Evolutionary conservation across 2,113 vertebrate genomes (phyloP).

Genomic region (Epinephelus lanceolatus): DNA sequence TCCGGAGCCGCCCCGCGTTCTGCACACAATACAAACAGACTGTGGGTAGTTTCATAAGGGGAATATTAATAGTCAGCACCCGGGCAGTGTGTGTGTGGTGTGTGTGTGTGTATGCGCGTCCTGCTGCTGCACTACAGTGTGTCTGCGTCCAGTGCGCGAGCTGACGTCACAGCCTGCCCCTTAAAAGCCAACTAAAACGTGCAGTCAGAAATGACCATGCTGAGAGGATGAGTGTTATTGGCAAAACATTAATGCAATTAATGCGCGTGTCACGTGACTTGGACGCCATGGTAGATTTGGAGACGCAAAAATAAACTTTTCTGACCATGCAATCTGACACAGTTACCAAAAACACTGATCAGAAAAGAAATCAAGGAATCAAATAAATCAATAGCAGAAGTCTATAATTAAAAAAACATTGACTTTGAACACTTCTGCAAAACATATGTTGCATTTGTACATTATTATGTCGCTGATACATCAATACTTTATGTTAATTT

Average conservation of each 20-base stretch:
- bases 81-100: slow-evolving; percentile 17
- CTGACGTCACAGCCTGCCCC: slow-evolving; percentile 76
- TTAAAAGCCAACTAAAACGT: slow-evolving; percentile 55
- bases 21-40: slow-evolving; percentile 12
- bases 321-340: not conserved
- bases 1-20: slow-evolving; percentile 23
- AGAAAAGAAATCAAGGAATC: too few species aligned
- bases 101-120: not conserved
- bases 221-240: not conserved
- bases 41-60: slow-evolving; percentile 37
- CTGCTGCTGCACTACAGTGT: slow-evolving; percentile 41
- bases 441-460: too few species aligned
- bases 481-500: too few species aligned
- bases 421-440: too few species aligned
- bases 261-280: slow-evolving; percentile 8
- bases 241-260: slow-evolving; percentile 5
- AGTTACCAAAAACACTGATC: too few species aligned
- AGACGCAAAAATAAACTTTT: not conserved
- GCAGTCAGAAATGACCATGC: slow-evolving; percentile 16
- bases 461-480: too few species aligned
- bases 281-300: not conserved
- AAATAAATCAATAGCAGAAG: not conserved
- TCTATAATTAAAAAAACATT: too few species aligned
- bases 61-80: slow-evolving; percentile 66
- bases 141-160: slow-evolving; percentile 55